Evolutionary conservation across 2,113 vertebrate species (phyloP).

Genomic region (Bufo bufo): DNA sequence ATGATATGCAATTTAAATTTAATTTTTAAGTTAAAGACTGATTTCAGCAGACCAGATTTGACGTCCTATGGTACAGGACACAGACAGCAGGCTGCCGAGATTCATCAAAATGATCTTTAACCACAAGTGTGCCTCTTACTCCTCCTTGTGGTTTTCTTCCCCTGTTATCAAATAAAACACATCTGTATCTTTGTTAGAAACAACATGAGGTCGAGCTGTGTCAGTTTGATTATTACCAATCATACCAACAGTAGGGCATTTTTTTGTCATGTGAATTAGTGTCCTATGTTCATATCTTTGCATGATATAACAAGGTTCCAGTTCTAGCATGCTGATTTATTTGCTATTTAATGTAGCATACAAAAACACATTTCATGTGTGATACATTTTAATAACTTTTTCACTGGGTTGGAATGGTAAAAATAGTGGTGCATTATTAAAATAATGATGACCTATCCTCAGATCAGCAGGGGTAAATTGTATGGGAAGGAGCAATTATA

Average conservation of each 20-base stretch:
- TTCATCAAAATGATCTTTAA: conserved; percentile 27
- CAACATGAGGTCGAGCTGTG: conserved; percentile 43
- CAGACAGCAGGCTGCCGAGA: conserved; percentile 22
- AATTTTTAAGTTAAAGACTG: background rate
- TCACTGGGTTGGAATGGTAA: too few species aligned
- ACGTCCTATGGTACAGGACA: background rate
- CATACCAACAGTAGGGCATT: background rate
- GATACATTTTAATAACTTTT: too few species aligned
- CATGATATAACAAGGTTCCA: background rate
- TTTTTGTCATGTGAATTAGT: background rate
- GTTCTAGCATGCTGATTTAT: background rate
- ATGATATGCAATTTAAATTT: too few species aligned
- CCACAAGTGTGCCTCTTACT: conserved; percentile 22
- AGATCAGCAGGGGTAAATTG: too few species aligned
- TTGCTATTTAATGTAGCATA: background rate
- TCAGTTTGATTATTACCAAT: conserved; percentile 36
- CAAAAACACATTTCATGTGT: background rate
- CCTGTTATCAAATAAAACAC: conserved; percentile 46
- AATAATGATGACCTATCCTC: too few species aligned
- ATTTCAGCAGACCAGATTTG: background rate
- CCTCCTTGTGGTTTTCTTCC: conserved; percentile 30
- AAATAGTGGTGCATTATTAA: too few species aligned
- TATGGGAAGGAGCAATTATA: too few species aligned
- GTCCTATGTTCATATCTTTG: background rate
- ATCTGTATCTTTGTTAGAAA: conserved; percentile 50